These are phyloP conservation scores for Caenorhabditis sp. DNA, from an alignment of 2,888 invertebrate species.

Conservation along the genomic window DNA sequence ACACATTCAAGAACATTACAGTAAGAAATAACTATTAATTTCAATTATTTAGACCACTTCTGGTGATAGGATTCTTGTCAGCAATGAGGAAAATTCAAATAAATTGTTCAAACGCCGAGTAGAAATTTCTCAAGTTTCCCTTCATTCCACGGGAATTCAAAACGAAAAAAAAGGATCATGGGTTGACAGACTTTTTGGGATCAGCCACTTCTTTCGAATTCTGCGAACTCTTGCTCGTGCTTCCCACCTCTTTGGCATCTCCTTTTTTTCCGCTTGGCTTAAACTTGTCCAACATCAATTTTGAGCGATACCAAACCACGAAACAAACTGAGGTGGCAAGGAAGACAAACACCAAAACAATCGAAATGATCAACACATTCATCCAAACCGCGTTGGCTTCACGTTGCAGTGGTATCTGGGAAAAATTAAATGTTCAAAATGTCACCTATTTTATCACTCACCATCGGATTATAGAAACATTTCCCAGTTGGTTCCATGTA, in stretches of 20 bases:
- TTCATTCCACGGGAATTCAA: not conserved
- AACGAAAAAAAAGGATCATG: not conserved
- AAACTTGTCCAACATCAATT: conserved; percentile 28
- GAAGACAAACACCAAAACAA: conserved; percentile 13
- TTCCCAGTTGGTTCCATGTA: conserved; percentile 12
- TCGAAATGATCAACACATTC: conserved; percentile 15
- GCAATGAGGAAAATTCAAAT: not conserved
- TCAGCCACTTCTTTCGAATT: not conserved
- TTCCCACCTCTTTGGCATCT: not conserved
- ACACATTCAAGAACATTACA: too few species aligned
- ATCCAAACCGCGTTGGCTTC: conserved; percentile 11
- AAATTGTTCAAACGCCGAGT: not conserved
- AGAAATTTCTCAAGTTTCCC: not conserved
- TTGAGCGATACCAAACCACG: conserved; percentile 33
- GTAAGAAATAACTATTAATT: too few species aligned
- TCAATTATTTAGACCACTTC: too few species aligned
- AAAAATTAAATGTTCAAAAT: too few species aligned
- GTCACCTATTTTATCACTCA: too few species aligned
- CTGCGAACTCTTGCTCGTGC: not conserved
- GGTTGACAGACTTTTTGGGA: not conserved
- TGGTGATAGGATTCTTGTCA: too few species aligned
- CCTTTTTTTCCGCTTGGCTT: not conserved
- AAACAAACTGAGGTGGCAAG: conserved; percentile 14
- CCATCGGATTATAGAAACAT: conserved; percentile 25
- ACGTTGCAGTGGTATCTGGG: not conserved